Evolutionary conservation across 2,888 invertebrate genomes (phyloP), one percentile per base, ranked within the genome.

Genomic region (Drosophila anceps): DNA sequence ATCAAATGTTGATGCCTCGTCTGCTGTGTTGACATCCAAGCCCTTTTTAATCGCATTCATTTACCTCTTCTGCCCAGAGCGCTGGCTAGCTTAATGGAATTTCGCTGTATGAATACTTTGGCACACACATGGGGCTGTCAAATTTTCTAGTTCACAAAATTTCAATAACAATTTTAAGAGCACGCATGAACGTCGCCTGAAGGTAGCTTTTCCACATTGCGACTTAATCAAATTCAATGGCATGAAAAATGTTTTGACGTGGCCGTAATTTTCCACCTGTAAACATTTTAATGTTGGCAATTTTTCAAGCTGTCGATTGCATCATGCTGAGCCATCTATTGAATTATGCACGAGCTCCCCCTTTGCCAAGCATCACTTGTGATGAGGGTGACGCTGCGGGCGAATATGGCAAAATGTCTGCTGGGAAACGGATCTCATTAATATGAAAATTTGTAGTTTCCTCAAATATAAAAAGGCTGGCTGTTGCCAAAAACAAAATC

Each of bases 241-340:
- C 67, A 76, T 71, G 78, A 73, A 86, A 86, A 78, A 81, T 81
- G 69, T 77, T 67, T 63, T 65, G 63, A 73, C 62, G 71, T 37
- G 69, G 61, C 59, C 67, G 43, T 55, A 71, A 72, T 81, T 70
- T 81, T 67, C 70, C 50, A 76, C 79, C 70, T 75, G 75, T 64
- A 71, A 73, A 73, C 73, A 73, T 69, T 68, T 81, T 80, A 66
- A 79, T 68, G 75, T 71, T 70, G 69, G 69, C 77, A 78, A 77
- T 88, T 80, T 83, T 70, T 65, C 73, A 76, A 84, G 71, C 86
- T 88, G 88, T 85, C 86, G 78, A 86, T 86, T 88, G 84, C 82
- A 83, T 66, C 69, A 63, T 37, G 29, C 57, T 75, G 59, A 60
- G 60, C 61, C 71, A 72, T 64, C 76, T 69, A 85, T 84, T 84